A percentile compares a stretch with the other conserved stretches of the same genome.
phyloP scores from a whole-genome alignment of 2,888 invertebrate species.

The Junonia oenone region DNA sequence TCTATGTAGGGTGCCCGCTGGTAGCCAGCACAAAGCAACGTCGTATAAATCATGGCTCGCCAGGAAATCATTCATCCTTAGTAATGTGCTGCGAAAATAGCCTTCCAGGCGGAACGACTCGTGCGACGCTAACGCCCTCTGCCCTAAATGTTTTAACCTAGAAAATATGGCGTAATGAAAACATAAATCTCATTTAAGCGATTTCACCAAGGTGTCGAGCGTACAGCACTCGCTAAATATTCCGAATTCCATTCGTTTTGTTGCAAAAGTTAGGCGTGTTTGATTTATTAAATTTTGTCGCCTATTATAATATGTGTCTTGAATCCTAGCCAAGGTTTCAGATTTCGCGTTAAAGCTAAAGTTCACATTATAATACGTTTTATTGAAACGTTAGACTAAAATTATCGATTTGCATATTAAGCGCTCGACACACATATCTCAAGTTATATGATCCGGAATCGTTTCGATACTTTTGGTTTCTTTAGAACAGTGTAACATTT shows the following conservation, averaged over 20 bases:
- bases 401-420: conserved; percentile 1
- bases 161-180: conserved; percentile 55
- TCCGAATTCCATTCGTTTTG: conserved; percentile 31
- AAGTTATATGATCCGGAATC: not conserved
- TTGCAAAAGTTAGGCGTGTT: conserved; percentile 14
- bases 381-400: not conserved
- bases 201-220: conserved; percentile 34
- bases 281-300: conserved; percentile 25
- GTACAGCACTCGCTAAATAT: conserved; percentile 29
- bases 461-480: conserved; percentile 30
- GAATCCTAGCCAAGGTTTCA: conserved; percentile 40
- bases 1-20: conserved; percentile 48
- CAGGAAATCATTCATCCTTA: conserved; percentile 78
- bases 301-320: conserved; percentile 17
- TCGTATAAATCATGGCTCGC: conserved; percentile 68
- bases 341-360: conserved; percentile 37
- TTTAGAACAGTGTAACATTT: conserved; percentile 45
- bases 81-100: conserved; percentile 78
- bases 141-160: conserved; percentile 59
- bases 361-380: conserved; percentile 12
- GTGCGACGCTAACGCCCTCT: conserved; percentile 55
- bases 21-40: conserved; percentile 36
- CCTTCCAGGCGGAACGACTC: conserved; percentile 59
- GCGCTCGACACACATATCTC: not conserved
- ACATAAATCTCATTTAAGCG: conserved; percentile 33